Percentiles rank a stretch among this genome's conserved stretches.
These are phyloP conservation scores for Polyergus mexicanus DNA, from an alignment of 1,140 invertebrate species.

Conservation along the genomic window DNA sequence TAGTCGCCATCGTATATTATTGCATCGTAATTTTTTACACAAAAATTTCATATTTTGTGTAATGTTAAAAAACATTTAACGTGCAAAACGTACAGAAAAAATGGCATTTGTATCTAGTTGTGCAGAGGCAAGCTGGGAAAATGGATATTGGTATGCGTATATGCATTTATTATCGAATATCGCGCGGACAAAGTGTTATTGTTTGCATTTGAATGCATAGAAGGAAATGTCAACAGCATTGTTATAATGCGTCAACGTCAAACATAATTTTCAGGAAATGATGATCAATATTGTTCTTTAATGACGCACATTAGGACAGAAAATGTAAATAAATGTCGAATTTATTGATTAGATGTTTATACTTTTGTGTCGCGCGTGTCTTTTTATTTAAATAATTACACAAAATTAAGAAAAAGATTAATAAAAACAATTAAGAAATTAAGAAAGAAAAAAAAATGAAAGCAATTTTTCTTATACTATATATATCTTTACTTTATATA, in stretches of 20 bases:
- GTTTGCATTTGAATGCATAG: not conserved
- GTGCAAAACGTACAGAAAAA: not conserved
- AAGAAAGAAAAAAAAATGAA: not conserved
- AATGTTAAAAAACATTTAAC: constrained; percentile 7
- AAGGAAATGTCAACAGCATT: constrained; percentile 31
- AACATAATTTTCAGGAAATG: constrained; percentile 37
- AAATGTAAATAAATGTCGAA: constrained; percentile 10
- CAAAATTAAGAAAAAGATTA: not conserved
- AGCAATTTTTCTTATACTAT: not conserved
- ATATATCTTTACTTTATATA: not conserved
- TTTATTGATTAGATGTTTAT: not conserved
- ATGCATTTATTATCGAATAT: constrained; percentile 19
- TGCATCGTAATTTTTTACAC: not conserved
- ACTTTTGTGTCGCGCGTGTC: not conserved
- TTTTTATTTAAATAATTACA: not conserved
- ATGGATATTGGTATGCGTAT: constrained; percentile 23
- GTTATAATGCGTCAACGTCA: not conserved
- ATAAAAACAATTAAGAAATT: not conserved
- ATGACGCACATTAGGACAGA: constrained; percentile 10
- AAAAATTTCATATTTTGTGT: not conserved
- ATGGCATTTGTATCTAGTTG: not conserved
- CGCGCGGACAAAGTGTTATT: constrained; percentile 27
- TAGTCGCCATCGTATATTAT: not conserved
- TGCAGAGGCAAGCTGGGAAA: constrained; percentile 2
- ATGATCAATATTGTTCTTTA: constrained; percentile 46